phyloP scores from a whole-genome alignment of 2,888 invertebrate species.

The Synergus umbraculus region DNA sequence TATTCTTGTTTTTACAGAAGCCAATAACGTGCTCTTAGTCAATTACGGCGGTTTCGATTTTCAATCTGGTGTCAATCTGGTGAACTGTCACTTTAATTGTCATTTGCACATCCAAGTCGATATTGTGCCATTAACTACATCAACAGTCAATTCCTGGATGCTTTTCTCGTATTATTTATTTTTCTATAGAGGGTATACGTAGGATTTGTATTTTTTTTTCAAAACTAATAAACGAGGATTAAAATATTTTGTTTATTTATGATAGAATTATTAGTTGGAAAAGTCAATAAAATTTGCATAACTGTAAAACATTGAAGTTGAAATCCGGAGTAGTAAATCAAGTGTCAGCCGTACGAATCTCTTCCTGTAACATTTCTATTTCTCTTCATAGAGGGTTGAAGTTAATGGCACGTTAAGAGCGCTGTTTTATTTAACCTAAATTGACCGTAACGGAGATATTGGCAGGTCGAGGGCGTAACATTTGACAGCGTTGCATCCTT shows the following conservation, averaged over 20 bases:
- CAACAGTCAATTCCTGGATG: conserved; percentile 61
- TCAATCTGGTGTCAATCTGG: conserved; percentile 25
- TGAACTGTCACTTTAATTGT: conserved; percentile 52
- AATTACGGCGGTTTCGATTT: conserved; percentile 55
- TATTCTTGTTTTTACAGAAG: conserved; percentile 69
- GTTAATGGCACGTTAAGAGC: conserved; percentile 42
- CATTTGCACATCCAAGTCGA: conserved; percentile 53
- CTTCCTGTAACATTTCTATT: conserved; percentile 41
- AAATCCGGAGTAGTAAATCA: conserved; percentile 21
- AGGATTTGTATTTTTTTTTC: not conserved
- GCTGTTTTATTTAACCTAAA: conserved; percentile 56
- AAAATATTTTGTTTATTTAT: not conserved
- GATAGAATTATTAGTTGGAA: not conserved
- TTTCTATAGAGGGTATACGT: not conserved
- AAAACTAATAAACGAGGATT: too few relatives aligned
- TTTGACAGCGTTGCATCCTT: conserved; percentile 51
- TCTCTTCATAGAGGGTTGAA: conserved; percentile 35
- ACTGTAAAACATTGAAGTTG: not conserved
- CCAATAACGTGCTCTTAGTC: conserved; percentile 61
- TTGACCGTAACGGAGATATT: conserved; percentile 59
- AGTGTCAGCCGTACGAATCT: conserved; percentile 18
- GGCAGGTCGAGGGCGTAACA: conserved; percentile 64
- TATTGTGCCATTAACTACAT: conserved; percentile 61
- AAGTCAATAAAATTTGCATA: not conserved
- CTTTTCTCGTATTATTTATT: not conserved